Percentiles rank a stretch among this genome's conserved stretches.
Conservation (phyloP, 2,797 vertebrate species). For the Mus caroli region DNA sequence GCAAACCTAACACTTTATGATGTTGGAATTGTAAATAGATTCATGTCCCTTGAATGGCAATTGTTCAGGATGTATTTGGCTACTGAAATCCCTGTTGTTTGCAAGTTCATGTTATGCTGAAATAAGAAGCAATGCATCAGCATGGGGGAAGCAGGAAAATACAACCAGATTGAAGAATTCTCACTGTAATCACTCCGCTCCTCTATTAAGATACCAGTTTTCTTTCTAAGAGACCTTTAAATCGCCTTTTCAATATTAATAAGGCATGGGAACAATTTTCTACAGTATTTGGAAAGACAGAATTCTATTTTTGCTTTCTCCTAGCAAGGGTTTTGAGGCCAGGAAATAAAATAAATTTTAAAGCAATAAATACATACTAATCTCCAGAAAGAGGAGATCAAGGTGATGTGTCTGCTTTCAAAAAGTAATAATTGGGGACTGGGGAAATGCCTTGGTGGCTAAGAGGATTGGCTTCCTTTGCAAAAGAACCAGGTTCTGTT, state of each 20-base stretch:
- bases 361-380: not conserved
- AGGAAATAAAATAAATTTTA: slow-evolving; percentile 63
- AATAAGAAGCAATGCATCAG: not conserved
- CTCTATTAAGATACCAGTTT: slow-evolving; percentile 54
- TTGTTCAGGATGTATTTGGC: slow-evolving; percentile 24
- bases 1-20: not conserved
- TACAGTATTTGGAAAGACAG: slow-evolving; percentile 4
- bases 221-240: not conserved
- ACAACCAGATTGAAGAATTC: slow-evolving; percentile 52
- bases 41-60: not conserved
- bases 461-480: not conserved
- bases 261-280: not conserved
- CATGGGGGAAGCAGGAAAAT: slow-evolving; percentile 1
- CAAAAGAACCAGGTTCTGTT: not conserved
- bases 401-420: not conserved
- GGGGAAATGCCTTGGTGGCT: not conserved
- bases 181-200: not conserved
- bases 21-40: not conserved
- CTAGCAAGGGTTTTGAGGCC: not conserved
- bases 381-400: not conserved
- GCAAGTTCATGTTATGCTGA: not conserved
- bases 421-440: slow-evolving; percentile 1
- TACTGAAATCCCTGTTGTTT: not conserved
- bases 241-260: slow-evolving; percentile 3
- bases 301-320: slow-evolving; percentile 14